Evolutionary conservation across 2,888 invertebrate species (phyloP).

Genomic region (Polydrusus pterygomalis): DNA sequence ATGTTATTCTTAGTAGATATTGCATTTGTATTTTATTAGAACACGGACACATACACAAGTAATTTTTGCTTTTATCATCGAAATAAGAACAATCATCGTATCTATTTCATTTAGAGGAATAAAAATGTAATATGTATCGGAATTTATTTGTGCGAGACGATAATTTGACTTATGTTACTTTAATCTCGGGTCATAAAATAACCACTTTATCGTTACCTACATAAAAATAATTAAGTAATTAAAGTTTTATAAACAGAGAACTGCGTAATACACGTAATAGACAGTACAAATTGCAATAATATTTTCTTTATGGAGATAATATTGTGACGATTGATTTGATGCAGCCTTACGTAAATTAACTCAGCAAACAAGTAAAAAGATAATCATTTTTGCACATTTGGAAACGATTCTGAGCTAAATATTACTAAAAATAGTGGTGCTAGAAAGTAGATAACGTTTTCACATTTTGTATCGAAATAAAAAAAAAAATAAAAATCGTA

Average conservation of each 20-base stretch:
- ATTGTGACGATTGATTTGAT: background rate
- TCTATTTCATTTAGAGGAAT: background rate
- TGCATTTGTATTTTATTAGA: too few relatives aligned
- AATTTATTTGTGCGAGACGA: conserved; percentile 16
- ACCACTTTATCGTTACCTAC: conserved; percentile 18
- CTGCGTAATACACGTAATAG: conserved; percentile 7
- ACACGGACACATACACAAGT: too few relatives aligned
- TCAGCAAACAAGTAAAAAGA: background rate
- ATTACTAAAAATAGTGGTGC: too few relatives aligned
- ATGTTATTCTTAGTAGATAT: too few relatives aligned
- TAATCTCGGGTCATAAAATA: conserved; percentile 21
- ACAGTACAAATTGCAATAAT: background rate
- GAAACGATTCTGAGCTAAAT: too few relatives aligned
- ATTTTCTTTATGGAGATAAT: background rate
- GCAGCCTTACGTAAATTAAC: background rate
- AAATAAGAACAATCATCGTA: background rate
- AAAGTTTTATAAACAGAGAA: conserved; percentile 12
- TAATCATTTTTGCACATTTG: too few relatives aligned
- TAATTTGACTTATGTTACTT: conserved; percentile 10
- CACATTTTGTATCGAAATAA: too few relatives aligned
- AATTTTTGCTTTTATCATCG: background rate
- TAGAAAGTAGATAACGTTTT: too few relatives aligned
- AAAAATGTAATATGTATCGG: background rate
- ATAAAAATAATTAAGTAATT: conserved; percentile 22
- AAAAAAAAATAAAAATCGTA: too few relatives aligned